Evolutionary conservation across 1,140 invertebrate genomes (phyloP).

Genomic region (Bombus huntii): DNA sequence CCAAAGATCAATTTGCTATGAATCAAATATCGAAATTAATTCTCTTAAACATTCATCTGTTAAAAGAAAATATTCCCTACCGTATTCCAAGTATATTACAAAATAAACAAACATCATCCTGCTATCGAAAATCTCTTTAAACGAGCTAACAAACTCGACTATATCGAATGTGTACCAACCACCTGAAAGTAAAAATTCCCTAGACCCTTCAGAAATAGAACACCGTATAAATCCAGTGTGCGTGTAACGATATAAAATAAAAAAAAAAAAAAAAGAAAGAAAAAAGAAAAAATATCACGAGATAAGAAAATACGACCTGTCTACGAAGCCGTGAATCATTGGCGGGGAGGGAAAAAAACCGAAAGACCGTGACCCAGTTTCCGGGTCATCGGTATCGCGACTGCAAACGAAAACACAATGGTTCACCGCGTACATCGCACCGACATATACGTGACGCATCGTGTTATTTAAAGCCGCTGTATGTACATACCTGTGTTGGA

Average conservation of each 20-base stretch:
- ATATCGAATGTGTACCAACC: neutral
- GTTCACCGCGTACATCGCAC: constrained; percentile 42
- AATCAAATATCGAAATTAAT: too few relatives aligned
- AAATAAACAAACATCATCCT: too few relatives aligned
- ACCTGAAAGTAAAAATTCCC: neutral
- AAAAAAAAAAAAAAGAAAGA: too few relatives aligned
- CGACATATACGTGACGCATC: constrained; percentile 41
- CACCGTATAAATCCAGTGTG: neutral
- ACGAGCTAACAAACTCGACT: neutral
- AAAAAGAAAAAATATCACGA: neutral
- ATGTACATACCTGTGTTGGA: constrained; percentile 13
- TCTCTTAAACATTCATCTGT: too few relatives aligned
- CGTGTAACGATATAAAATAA: neutral
- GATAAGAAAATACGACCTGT: neutral
- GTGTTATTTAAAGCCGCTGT: constrained; percentile 36
- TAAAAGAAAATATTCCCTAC: too few relatives aligned
- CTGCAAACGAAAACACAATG: constrained; percentile 48
- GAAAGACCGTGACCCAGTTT: constrained; percentile 55
- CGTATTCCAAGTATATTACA: too few relatives aligned
- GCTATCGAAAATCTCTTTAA: too few relatives aligned
- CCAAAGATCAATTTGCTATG: too few relatives aligned
- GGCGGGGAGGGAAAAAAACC: constrained; percentile 12
- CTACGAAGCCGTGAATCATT: constrained; percentile 32
- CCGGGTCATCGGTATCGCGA: constrained; percentile 53
- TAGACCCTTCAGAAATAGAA: neutral